phyloP scores from a whole-genome alignment of 2,888 invertebrate genomes.

The Dexiosoma caninum region DNA sequence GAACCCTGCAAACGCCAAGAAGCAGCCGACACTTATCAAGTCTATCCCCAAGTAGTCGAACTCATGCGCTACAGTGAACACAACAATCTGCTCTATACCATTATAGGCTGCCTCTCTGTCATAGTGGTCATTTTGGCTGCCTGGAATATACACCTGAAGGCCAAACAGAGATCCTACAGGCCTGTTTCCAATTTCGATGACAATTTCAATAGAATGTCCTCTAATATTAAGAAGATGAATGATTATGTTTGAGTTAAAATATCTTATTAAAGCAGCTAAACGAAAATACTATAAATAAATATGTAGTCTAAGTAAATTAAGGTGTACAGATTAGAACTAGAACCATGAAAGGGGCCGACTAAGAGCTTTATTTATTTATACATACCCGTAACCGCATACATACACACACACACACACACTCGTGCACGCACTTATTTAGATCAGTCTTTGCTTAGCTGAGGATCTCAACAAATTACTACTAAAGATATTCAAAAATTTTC shows the following conservation, averaged over 20 bases:
- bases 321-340: conserved; percentile 32
- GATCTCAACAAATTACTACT: conserved; percentile 49
- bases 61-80: conserved; percentile 67
- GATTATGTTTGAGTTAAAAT: conserved; percentile 64
- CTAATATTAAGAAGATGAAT: conserved; percentile 67
- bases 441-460: conserved; percentile 47
- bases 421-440: conserved; percentile 11
- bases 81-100: conserved; percentile 65
- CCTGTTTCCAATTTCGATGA: conserved; percentile 76
- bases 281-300: conserved; percentile 12
- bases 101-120: conserved; percentile 66
- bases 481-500: background rate
- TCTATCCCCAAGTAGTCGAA: conserved; percentile 71
- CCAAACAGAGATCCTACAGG: conserved; percentile 76
- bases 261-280: conserved; percentile 24
- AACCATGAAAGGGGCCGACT: background rate
- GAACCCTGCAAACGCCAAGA: conserved; percentile 58
- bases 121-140: conserved; percentile 63
- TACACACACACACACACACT: background rate
- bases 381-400: too few relatives aligned
- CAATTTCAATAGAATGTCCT: conserved; percentile 71
- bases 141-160: conserved; percentile 69
- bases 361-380: conserved; percentile 1
- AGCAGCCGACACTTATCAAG: conserved; percentile 66
- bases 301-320: conserved; percentile 33